Percentiles rank a stretch among this genome's conserved stretches.
These are phyloP conservation scores for Tangara arthus DNA, from an alignment of 2,797 vertebrate genomes.

Conservation along the genomic window DNA sequence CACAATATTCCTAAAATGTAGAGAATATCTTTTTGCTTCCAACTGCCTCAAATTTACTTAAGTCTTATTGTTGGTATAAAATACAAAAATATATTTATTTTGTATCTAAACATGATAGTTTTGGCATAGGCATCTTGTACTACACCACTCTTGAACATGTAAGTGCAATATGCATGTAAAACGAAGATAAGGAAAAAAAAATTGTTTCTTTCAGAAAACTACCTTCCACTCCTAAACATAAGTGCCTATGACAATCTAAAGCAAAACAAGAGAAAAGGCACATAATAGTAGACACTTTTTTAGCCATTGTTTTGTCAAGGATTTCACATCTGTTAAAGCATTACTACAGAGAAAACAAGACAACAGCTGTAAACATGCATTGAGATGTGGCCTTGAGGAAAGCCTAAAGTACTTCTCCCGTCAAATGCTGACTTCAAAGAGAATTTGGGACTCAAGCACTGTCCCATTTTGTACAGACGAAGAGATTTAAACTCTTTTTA, in stretches of 20 bases:
- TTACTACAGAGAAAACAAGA: background rate
- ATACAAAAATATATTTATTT: background rate
- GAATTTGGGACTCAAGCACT: background rate
- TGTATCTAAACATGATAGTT: background rate
- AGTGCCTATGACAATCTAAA: background rate
- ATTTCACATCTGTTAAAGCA: background rate
- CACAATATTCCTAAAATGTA: background rate
- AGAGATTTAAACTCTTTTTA: background rate
- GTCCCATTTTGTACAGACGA: background rate
- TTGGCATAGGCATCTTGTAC: background rate
- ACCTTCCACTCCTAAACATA: background rate
- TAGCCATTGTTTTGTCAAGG: slow-evolving; percentile 5
- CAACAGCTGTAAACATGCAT: background rate
- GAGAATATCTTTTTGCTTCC: background rate
- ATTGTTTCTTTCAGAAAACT: background rate
- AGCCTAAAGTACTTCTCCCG: background rate
- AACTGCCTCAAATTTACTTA: background rate
- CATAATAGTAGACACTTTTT: background rate
- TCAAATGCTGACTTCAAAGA: background rate
- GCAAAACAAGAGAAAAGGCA: background rate
- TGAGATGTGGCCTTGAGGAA: background rate
- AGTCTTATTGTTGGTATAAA: background rate
- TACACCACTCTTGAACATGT: background rate
- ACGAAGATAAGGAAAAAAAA: background rate
- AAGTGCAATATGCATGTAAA: background rate